Evolutionary conservation across 2,113 vertebrate species (phyloP).

Genomic region (Gadus chalcogrammus): DNA sequence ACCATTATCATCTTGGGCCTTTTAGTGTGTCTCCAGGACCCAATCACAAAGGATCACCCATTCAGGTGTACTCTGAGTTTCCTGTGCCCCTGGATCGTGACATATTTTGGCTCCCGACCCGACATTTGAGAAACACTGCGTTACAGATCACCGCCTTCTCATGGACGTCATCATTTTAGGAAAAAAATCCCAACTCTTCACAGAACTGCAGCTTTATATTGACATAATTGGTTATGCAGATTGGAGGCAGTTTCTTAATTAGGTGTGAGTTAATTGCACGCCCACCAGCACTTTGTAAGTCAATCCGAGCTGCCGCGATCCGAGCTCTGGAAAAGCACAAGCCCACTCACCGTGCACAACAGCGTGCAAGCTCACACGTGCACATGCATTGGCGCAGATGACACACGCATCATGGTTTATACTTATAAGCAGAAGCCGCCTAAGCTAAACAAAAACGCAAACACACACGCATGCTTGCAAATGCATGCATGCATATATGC

Average conservation of each 20-base stretch:
- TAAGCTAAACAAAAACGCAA: background rate
- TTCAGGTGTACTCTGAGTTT: too few relatives aligned
- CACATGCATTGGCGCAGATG: background rate
- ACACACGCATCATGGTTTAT: background rate
- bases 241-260: conserved; percentile 49
- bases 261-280: conserved; percentile 58
- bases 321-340: conserved; percentile 32
- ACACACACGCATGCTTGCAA: background rate
- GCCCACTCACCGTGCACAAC: conserved; percentile 7
- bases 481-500: background rate
- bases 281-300: conserved; percentile 54
- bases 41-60: too few relatives aligned
- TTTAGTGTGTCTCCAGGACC: too few relatives aligned
- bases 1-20: too few relatives aligned
- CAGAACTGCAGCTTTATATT: conserved; percentile 7
- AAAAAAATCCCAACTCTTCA: too few relatives aligned
- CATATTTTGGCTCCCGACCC: too few relatives aligned
- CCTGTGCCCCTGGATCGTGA: too few relatives aligned
- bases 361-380: conserved; percentile 2
- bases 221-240: conserved; percentile 38
- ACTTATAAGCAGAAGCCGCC: too few relatives aligned
- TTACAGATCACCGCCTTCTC: too few relatives aligned
- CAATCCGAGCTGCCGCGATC: conserved; percentile 47
- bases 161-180: too few relatives aligned
- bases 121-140: too few relatives aligned